These are phyloP conservation scores for Cariama cristata DNA, from an alignment of 2,113 vertebrate genomes.

Conservation along the genomic window DNA sequence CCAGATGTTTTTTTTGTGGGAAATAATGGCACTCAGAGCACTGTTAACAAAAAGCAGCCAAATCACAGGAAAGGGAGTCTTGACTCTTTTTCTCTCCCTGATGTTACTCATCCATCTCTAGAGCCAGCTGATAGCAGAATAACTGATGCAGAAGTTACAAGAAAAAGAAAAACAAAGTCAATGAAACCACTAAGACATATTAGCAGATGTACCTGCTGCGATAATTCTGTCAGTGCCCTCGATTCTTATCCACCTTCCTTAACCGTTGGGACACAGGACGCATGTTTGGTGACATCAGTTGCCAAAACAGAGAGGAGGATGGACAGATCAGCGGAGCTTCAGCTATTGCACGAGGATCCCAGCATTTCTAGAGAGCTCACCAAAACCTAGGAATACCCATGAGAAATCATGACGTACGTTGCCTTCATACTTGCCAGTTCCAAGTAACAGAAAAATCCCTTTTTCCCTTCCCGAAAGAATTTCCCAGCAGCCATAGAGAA, in stretches of 20 bases:
- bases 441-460: background rate
- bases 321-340: background rate
- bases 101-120: constrained; percentile 63
- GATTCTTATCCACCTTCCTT: fast-evolving
- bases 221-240: background rate
- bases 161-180: background rate
- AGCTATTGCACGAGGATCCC: background rate
- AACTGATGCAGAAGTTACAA: constrained; percentile 47
- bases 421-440: background rate
- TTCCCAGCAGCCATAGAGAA: background rate
- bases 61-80: constrained; percentile 50
- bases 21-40: constrained; percentile 52
- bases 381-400: background rate
- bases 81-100: constrained; percentile 62
- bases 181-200: background rate
- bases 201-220: constrained; percentile 1
- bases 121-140: constrained; percentile 41
- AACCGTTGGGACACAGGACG: background rate
- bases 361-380: background rate
- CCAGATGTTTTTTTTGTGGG: constrained; percentile 56
- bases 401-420: background rate
- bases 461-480: background rate
- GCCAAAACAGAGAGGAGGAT: background rate
- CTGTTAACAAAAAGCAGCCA: constrained; percentile 60
- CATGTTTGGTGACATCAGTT: background rate